Conservation (phyloP, 2,797 vertebrate genomes). For the Notoglanidium macrostoma region DNA sequence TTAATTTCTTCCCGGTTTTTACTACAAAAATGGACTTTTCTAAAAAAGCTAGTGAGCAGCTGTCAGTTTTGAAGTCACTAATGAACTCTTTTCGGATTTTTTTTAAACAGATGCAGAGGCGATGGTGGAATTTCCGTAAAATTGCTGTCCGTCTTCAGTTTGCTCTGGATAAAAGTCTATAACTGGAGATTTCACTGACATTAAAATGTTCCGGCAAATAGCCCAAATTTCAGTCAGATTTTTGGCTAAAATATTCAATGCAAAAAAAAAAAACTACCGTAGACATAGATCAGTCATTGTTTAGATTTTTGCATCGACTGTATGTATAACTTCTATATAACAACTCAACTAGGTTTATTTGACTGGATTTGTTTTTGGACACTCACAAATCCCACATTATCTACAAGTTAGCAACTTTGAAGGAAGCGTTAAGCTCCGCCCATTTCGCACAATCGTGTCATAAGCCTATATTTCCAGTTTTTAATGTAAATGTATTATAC, state of each 20-base stretch:
- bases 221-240: neutral
- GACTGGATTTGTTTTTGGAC: too few species aligned
- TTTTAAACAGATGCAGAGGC: neutral
- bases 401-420: neutral
- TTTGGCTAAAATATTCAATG: neutral
- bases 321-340: neutral
- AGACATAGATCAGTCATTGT: neutral
- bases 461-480: neutral
- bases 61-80: neutral
- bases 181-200: neutral
- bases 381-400: neutral
- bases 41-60: neutral
- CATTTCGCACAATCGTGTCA: neutral
- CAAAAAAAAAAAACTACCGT: neutral
- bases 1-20: neutral
- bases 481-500: neutral
- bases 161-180: neutral
- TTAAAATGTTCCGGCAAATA: neutral
- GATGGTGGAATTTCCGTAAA: neutral
- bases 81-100: neutral
- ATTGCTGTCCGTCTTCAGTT: neutral
- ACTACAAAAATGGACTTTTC: neutral
- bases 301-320: neutral
- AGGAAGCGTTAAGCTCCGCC: neutral
- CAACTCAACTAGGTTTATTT: neutral